Evolutionary conservation across 2,888 invertebrate genomes (phyloP), one percentile per base, ranked within the genome.

Genomic region (Rhopalosiphum nymphaeae): DNA sequence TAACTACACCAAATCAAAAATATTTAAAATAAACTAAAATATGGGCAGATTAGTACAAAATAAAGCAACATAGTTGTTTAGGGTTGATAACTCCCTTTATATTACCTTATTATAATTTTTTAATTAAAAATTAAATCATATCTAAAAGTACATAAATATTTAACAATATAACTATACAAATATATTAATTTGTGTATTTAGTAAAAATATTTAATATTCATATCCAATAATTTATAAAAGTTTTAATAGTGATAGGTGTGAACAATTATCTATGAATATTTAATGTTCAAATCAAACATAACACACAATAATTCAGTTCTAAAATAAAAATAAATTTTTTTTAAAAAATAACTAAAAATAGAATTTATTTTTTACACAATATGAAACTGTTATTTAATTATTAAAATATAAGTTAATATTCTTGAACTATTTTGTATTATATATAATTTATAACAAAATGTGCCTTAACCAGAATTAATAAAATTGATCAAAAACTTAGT

Each of bases 1-100:
- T n/a, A 93, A 93, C 89, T 91, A 53, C 46, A 94, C 86, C 84
- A 94, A 89, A 92, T 92, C 87, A 93, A 93, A 93, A 94, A 94
- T 67, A 67, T 94, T 61, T 90, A n/a, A 67, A 88, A 88, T 67
- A 42, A 88, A 89, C 88, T 89, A 57, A 61, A 92, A 92, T 92
- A 29, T 86, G 3, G 5, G 49, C 26, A 85, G 36, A 90, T 90
- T 67, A 67, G 10, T 49, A 67, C 16, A 89, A 11, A 89, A 56
- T 56, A 53, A 49, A 87, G 29, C 29, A 87, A n/a, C 16, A 49
- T 90, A 46, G 21, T 36, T 36, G 36, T 44, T 67, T n/a, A 3
- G n/a, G 1, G 36, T 25, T 61, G 36, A 90, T 67, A 67, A 67
- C 29, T 57, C 5, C 5, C 16, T 61, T 89, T 9, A 57, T 7